Percentiles rank a stretch among this genome's conserved stretches.
Conservation (phyloP, 2,888 invertebrate genomes). For the Eucera pruinosa region DNA sequence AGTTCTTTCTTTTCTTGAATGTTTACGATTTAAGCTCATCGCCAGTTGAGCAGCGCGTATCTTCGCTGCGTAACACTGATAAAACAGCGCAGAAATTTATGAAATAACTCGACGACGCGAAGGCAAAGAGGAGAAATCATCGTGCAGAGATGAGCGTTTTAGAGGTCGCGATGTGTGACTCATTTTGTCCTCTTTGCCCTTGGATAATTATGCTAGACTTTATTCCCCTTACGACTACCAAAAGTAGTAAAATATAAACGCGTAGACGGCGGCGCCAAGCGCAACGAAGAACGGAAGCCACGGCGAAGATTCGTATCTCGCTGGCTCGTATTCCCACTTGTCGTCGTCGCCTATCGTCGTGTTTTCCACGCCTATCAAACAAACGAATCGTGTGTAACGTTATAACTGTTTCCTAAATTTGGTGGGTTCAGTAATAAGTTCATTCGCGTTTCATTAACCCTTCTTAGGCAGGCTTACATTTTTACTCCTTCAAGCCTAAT, state of each 20-base stretch:
- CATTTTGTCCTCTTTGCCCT: background rate
- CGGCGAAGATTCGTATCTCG: constrained; percentile 60
- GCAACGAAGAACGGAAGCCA: constrained; percentile 60
- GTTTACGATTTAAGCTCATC: too few species aligned
- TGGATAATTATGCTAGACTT: background rate
- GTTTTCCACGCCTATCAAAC: constrained; percentile 23
- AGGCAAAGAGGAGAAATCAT: background rate
- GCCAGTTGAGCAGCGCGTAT: too few species aligned
- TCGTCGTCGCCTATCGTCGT: constrained; percentile 71
- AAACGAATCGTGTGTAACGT: background rate
- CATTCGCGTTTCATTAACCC: too few species aligned
- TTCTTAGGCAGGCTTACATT: too few species aligned
- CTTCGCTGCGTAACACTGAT: too few species aligned
- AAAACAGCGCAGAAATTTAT: too few species aligned
- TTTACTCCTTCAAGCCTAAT: too few species aligned
- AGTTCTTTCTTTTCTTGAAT: too few species aligned
- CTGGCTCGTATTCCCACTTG: constrained; percentile 72
- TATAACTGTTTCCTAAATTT: background rate
- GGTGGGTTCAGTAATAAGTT: too few species aligned
- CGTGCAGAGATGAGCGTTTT: background rate
- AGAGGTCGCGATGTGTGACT: background rate
- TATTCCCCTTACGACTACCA: background rate
- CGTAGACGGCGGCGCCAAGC: constrained; percentile 68
- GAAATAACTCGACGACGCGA: too few species aligned
- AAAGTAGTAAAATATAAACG: constrained; percentile 68